Evolutionary conservation across 2,113 vertebrate genomes (phyloP), one percentile per base, ranked within the genome.

Genomic region (Silurus asotus): DNA sequence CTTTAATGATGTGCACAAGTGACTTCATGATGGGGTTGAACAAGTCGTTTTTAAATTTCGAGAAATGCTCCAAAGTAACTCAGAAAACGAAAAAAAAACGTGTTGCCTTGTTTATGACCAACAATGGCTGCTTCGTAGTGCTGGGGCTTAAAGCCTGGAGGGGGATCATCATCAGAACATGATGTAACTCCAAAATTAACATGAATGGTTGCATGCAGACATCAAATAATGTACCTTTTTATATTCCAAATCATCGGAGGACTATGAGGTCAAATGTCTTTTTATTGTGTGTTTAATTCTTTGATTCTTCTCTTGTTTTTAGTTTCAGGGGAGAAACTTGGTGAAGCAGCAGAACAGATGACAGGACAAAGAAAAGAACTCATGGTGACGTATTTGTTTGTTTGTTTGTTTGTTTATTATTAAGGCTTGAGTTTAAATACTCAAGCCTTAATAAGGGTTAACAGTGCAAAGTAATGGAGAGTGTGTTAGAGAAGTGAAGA

Each of bases 321-420:
- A 95, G 95, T 95, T 91, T 91, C 90, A 90, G 94, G 94, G 48
- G 92, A 93, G 84, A 87, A n/a, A 3, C 85, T 94, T 62, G 92
- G 91, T 61, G 88, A 93, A 84, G 65, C 87, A 83, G 87, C 89
- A 59, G 83, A 59, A 56, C 74, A 93, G 59, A 92, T 88, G 45
- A 91, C 94, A 79, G 88, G 89, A 37, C 83, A 93, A 88, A 91
- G 91, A 85, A 92, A 89, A 90, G 92, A 93, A 78, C 89, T 94
- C 25, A 88, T 92, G 94, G 94, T 95, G 88, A 8, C 19, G 25
- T 25, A 1, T 49, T 74, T 20, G 17, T 87, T 84, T 83, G 48
- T 59, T 84, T 83, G 48, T 59, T 83, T 83, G 55, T 75, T 56
- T 23, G 0, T 64, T 70, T n/a, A 20, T 64, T 14, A 37, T 10